Conservation (phyloP, 2,888 invertebrate species). For the Phanerotoma sp. region DNA sequence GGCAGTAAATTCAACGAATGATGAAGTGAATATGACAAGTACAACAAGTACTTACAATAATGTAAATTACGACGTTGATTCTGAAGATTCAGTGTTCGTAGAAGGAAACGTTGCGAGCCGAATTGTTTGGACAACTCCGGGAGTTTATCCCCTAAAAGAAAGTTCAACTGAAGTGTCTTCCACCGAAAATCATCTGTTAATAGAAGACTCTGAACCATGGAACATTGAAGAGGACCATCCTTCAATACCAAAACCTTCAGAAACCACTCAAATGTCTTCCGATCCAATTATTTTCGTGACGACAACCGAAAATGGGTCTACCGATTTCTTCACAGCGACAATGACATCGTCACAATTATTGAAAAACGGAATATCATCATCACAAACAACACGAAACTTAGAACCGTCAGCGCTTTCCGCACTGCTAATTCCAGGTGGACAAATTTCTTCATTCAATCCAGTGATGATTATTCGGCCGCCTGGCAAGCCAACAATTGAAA, state of each 20-base stretch:
- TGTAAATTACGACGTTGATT: constrained; percentile 36
- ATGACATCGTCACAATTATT: background rate
- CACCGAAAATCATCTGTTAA: constrained; percentile 8
- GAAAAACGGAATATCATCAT: constrained; percentile 16
- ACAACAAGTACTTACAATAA: constrained; percentile 35
- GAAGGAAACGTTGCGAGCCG: constrained; percentile 37
- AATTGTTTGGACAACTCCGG: constrained; percentile 46
- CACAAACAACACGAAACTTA: constrained; percentile 52
- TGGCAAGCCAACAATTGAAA: constrained; percentile 65
- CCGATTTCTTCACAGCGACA: background rate
- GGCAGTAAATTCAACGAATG: background rate
- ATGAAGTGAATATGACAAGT: background rate
- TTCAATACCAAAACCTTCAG: constrained; percentile 20
- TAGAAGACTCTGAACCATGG: constrained; percentile 1
- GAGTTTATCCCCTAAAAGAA: constrained; percentile 14
- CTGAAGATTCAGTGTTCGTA: constrained; percentile 27
- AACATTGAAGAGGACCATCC: constrained; percentile 12
- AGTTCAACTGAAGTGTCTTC: constrained; percentile 30
- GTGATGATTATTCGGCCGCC: constrained; percentile 57
- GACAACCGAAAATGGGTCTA: constrained; percentile 17
- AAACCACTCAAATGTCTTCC: constrained; percentile 17
- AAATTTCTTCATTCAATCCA: constrained; percentile 56
- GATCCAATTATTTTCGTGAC: constrained; percentile 8
- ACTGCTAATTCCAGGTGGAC: constrained; percentile 65
- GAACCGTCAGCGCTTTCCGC: constrained; percentile 64